These are phyloP conservation scores for Holothuria leucospilota DNA, from an alignment of 53 echinoderm and acorn worm species.

Conservation along the genomic window DNA sequence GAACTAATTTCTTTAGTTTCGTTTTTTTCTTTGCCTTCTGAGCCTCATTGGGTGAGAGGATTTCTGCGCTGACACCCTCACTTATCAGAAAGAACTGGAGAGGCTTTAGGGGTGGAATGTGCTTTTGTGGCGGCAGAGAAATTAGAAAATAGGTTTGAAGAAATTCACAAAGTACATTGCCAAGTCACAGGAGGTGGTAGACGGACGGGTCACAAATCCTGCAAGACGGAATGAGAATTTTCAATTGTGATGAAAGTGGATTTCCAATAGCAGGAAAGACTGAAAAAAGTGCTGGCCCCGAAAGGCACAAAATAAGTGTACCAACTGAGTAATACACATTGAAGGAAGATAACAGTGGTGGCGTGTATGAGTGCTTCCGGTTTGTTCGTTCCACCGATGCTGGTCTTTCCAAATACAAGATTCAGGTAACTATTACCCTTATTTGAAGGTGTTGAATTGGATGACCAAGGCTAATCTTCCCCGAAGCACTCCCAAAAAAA, in stretches of 20 bases:
- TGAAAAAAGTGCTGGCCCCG: slow-evolving; percentile 35
- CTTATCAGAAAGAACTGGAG: background rate
- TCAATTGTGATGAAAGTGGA: slow-evolving; percentile 51
- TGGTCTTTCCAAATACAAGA: slow-evolving; percentile 1
- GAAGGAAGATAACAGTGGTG: slow-evolving; percentile 48
- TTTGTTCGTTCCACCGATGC: slow-evolving; percentile 9
- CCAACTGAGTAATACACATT: background rate
- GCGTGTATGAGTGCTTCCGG: slow-evolving; percentile 30
- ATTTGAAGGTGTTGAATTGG: too few relatives aligned
- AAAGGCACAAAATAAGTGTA: slow-evolving; percentile 6
- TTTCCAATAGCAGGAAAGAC: slow-evolving; percentile 26
- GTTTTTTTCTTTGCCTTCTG: background rate
- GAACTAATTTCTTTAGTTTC: too few relatives aligned
- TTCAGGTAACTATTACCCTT: background rate
- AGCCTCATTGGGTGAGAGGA: background rate
- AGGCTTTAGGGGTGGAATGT: background rate
- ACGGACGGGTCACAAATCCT: slow-evolving; percentile 18
- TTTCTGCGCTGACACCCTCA: background rate
- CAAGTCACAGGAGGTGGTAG: background rate
- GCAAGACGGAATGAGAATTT: slow-evolving; percentile 21
- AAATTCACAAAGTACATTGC: background rate
- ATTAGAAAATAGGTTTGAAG: background rate
- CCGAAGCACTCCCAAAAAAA: too few relatives aligned
- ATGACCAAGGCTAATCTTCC: too few relatives aligned
- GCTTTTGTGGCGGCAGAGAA: background rate